Evolutionary conservation across 2,888 invertebrate genomes (phyloP).

Genomic region (Amblyjoppa proteus): DNA sequence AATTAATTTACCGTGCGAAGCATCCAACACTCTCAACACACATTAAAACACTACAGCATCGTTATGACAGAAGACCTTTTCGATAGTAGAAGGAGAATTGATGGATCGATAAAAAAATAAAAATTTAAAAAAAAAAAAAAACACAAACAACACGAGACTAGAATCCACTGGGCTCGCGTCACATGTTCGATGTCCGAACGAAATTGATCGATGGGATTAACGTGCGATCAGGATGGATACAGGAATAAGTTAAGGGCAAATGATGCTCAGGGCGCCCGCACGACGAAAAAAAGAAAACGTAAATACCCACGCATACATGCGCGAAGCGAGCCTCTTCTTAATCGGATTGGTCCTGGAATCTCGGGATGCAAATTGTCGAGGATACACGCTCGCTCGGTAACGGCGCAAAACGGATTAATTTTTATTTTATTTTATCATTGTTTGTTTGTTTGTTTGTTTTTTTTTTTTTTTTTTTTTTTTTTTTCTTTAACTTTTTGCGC

Average conservation of each 20-base stretch:
- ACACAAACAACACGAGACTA: not conserved
- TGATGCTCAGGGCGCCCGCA: conserved; percentile 55
- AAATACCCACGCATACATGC: conserved; percentile 34
- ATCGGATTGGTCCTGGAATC: conserved; percentile 56
- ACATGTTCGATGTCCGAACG: conserved; percentile 50
- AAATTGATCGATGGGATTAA: conserved; percentile 68
- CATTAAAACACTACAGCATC: conserved; percentile 56
- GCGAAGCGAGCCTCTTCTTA: conserved; percentile 52
- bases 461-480: not conserved
- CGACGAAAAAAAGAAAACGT: conserved; percentile 27
- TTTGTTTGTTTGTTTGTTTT: not conserved
- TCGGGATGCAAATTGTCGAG: conserved; percentile 32
- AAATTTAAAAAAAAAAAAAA: not conserved
- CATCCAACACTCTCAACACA: conserved; percentile 20
- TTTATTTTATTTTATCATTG: too few species aligned
- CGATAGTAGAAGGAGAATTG: conserved; percentile 63
- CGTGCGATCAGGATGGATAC: conserved; percentile 61
- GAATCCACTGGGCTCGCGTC: conserved; percentile 52
- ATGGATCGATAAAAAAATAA: conserved; percentile 59
- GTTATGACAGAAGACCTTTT: conserved; percentile 59
- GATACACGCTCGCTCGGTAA: conserved; percentile 22
- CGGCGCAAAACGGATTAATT: not conserved
- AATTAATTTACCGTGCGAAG: conserved; percentile 35
- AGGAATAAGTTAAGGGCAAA: conserved; percentile 56
- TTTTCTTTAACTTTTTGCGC: not conserved